Conservation (phyloP, 2,113 vertebrate species). For the Lota lota region DNA sequence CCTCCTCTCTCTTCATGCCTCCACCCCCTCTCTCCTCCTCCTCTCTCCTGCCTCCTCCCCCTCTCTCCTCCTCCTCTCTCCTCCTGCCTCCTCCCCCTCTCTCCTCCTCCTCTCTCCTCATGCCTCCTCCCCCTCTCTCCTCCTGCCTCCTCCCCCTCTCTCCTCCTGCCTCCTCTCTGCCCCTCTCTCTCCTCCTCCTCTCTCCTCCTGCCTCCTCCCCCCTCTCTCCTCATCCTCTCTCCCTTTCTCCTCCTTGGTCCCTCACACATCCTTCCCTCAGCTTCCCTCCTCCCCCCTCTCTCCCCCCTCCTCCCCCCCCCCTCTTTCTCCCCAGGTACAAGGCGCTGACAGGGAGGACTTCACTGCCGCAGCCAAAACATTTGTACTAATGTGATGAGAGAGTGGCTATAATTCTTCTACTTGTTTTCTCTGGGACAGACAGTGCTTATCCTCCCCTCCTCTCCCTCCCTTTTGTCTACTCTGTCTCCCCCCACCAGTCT, state of each 20-base stretch:
- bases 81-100: too few species aligned
- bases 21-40: neutral
- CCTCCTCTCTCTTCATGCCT: neutral
- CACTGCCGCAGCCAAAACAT: constrained; percentile 65
- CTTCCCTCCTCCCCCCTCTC: constrained; percentile 3
- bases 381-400: constrained; percentile 59
- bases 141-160: too few species aligned
- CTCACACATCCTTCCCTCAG: too few species aligned
- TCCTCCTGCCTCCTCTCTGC: too few species aligned
- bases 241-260: too few species aligned
- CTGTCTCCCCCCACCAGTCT: constrained; percentile 33
- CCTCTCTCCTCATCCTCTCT: too few species aligned
- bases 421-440: constrained; percentile 29
- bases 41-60: neutral
- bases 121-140: too few species aligned
- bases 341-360: constrained; percentile 61
- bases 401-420: constrained; percentile 42
- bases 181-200: too few species aligned
- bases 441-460: constrained; percentile 18
- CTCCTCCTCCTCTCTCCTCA: too few species aligned
- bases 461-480: neutral
- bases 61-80: too few species aligned
- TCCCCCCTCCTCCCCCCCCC: constrained; percentile 4
- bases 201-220: too few species aligned
- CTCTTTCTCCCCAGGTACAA: constrained; percentile 58